These are phyloP conservation scores for Andricus curvator DNA, from an alignment of 2,888 invertebrate species.

Conservation along the genomic window DNA sequence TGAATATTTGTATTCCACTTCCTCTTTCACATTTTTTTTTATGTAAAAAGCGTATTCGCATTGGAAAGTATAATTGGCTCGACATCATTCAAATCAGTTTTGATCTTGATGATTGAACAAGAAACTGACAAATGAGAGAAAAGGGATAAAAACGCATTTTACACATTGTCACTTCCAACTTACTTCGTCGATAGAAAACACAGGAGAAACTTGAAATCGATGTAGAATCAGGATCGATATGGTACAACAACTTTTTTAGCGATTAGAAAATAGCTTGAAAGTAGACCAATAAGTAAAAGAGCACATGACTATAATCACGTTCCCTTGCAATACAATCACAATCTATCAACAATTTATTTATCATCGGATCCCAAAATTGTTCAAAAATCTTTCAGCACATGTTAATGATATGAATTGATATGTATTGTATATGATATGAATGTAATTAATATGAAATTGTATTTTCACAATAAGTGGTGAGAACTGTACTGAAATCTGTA, in stretches of 20 bases:
- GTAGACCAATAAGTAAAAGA: conserved; percentile 25
- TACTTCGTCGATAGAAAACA: conserved; percentile 5
- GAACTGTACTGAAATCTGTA: no score
- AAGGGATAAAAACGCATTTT: conserved; percentile 26
- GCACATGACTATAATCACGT: not conserved
- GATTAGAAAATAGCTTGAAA: conserved; percentile 30
- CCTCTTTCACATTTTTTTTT: not conserved
- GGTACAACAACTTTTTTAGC: conserved; percentile 21
- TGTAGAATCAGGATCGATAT: conserved; percentile 3
- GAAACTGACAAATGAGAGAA: conserved; percentile 16
- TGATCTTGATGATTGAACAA: not conserved
- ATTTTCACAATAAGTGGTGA: no score
- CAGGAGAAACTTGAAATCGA: conserved; percentile 22
- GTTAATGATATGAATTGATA: no score
- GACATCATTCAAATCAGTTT: conserved; percentile 11
- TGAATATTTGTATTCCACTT: not conserved
- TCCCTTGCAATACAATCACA: not conserved
- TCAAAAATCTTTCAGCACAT: no score
- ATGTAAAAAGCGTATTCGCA: not conserved
- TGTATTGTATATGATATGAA: no score
- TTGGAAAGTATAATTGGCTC: conserved; percentile 13
- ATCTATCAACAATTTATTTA: not conserved
- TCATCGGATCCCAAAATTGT: not conserved
- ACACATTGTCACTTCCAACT: conserved; percentile 20
- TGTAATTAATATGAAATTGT: no score